Conservation (phyloP, 2,888 invertebrate species). For the Zelleria hepariella region DNA sequence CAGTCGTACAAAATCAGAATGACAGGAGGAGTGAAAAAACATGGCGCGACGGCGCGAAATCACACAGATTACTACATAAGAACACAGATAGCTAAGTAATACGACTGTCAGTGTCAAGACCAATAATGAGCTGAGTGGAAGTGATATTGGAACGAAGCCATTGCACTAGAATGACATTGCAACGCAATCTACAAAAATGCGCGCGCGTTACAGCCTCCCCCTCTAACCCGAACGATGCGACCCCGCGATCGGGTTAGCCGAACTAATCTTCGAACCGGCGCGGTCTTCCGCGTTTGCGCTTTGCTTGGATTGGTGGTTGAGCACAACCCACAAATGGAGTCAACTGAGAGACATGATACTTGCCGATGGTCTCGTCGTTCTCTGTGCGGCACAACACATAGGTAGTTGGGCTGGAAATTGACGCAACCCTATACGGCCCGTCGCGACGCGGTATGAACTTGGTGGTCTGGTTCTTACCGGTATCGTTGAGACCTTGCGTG, state of each 20-base stretch:
- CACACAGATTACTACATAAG: too few relatives aligned
- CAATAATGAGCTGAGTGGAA: too few relatives aligned
- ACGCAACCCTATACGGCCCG: neutral
- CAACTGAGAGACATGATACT: constrained; percentile 2
- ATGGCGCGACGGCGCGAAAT: too few relatives aligned
- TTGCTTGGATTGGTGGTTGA: neutral
- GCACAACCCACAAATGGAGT: constrained; percentile 1
- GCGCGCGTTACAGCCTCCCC: too few relatives aligned
- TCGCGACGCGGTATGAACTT: constrained; percentile 5
- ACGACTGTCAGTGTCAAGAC: too few relatives aligned
- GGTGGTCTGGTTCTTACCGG: neutral
- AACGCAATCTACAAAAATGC: too few relatives aligned
- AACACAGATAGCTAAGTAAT: too few relatives aligned
- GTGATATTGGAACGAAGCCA: too few relatives aligned
- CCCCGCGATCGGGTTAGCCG: neutral
- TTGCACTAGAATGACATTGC: too few relatives aligned
- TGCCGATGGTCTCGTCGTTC: neutral
- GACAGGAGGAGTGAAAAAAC: too few relatives aligned
- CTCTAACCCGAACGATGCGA: neutral
- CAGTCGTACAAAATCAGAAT: too few relatives aligned
- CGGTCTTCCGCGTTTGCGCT: constrained; percentile 4
- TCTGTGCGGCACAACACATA: neutral
- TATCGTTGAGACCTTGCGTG: neutral
- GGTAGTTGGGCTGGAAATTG: neutral
- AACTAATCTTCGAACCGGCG: too few relatives aligned